Conservation (phyloP, 2,113 vertebrate species). For the Lipophrys pholis region DNA sequence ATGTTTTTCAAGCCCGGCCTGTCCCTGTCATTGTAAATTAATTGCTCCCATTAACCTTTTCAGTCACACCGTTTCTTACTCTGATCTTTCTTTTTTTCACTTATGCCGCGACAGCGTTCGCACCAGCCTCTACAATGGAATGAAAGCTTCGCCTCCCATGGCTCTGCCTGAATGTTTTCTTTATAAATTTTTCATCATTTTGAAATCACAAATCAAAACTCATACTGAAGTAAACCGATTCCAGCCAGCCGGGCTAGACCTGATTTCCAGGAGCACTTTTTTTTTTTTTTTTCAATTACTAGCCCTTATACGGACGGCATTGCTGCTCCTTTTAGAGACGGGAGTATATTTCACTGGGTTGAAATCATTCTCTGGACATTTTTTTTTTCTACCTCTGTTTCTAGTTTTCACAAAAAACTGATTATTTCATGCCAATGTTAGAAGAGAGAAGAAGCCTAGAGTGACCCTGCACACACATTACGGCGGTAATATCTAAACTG, state of each 20-base stretch:
- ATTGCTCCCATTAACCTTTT: slow-evolving; percentile 10
- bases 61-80: background rate
- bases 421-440: slow-evolving; percentile 42
- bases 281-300: background rate
- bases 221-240: background rate
- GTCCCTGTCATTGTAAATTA: background rate
- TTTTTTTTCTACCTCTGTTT: background rate
- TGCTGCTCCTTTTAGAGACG: background rate
- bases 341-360: slow-evolving; percentile 10
- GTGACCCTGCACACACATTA: slow-evolving; percentile 51
- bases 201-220: slow-evolving; percentile 14
- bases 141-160: background rate
- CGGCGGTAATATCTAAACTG: slow-evolving; percentile 54
- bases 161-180: slow-evolving; percentile 6
- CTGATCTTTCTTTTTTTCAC: slow-evolving; percentile 2
- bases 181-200: background rate
- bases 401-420: slow-evolving; percentile 38
- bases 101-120: background rate
- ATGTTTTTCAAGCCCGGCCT: slow-evolving; percentile 7
- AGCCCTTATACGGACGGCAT: background rate
- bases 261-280: background rate
- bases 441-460: slow-evolving; percentile 11
- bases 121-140: background rate
- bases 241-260: background rate
- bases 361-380: slow-evolving; percentile 13